Base-by-base conservation (phyloP, 2,797 vertebrate genomes). In the Eremophila alpestris region DNA sequence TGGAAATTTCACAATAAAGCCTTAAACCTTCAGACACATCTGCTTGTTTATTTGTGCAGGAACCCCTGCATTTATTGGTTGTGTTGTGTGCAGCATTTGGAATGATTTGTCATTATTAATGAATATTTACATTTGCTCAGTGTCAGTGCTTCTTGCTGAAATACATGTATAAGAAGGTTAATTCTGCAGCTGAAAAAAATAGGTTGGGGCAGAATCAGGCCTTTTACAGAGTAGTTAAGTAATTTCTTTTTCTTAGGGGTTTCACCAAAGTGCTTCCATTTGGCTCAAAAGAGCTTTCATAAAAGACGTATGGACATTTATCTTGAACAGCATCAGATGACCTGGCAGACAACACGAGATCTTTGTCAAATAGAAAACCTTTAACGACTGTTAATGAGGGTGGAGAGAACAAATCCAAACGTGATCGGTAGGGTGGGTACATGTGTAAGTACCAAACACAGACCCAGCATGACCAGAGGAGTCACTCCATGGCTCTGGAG, bases 91-190 rank as follows among this genome's bases (percentile, higher is more conserved):
- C 76, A 88, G 40, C n/a, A 83, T 82, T 93, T n/a, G 9, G 90
- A 91, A 83, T 55, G 32, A 77, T 75, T 93, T 95, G 70, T 86
- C 69, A 67, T 78, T 94, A 76, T 82, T 94, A 84, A 91, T 83
- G 51, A 59, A 94, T 96, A 91, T 92, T 95, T 94, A 73, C 73
- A 59, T 54, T 90, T 82, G 59, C 68, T 87, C 43, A 49, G 38
- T 84, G 67, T 77, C 56, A 49, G 55, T 29, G 45, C 51, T 89
- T 54, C n/a, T 85, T 87, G 43, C 59, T 4, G 2, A 46, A 86
- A 73, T 32, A 81, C 48, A 51, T 20, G 9, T 29, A 23, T 46
- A 65, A 85, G 71, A 80, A 89, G 48, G 45, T 82, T 67, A 51
- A 62, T 23, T 83, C 58, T 40, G 16, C 7, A 24, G 41, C 9